Percentiles rank a stretch among this genome's conserved stretches.
These are phyloP conservation scores for Drosophila lowei DNA, from an alignment of 1,140 invertebrate genomes.

Conservation along the genomic window DNA sequence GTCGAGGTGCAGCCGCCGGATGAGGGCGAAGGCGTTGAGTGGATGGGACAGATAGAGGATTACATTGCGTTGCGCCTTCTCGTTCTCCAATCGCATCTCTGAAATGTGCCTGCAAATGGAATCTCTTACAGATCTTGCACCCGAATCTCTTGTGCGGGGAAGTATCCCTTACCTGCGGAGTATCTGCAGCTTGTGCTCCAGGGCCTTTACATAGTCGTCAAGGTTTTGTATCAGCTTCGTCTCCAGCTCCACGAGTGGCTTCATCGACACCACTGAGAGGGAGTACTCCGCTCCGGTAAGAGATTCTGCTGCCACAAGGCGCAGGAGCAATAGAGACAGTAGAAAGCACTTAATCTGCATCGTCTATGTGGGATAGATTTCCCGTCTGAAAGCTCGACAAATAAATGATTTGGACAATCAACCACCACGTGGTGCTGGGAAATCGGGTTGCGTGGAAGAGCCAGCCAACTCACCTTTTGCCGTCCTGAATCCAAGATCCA, in stretches of 20 bases:
- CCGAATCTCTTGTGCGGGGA: too few relatives aligned
- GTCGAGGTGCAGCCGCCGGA: slow-evolving; percentile 55
- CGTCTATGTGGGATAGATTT: too few relatives aligned
- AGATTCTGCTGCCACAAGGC: not conserved
- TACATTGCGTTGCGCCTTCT: slow-evolving; percentile 88
- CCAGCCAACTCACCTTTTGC: too few relatives aligned
- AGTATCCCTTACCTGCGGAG: slow-evolving; percentile 37
- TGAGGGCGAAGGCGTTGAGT: slow-evolving; percentile 49
- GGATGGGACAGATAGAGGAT: slow-evolving; percentile 73
- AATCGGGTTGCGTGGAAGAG: too few relatives aligned
- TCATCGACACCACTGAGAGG: slow-evolving; percentile 93
- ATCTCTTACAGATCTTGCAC: too few relatives aligned
- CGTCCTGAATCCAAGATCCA: too few relatives aligned
- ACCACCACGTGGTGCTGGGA: too few relatives aligned
- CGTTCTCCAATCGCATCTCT: slow-evolving; percentile 87
- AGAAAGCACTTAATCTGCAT: too few relatives aligned
- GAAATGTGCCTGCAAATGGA: slow-evolving; percentile 13
- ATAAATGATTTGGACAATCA: too few relatives aligned
- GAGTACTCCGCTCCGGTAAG: slow-evolving; percentile 5
- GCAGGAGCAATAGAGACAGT: not conserved
- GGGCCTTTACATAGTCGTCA: slow-evolving; percentile 88
- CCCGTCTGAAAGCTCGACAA: too few relatives aligned
- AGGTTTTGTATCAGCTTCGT: slow-evolving; percentile 91
- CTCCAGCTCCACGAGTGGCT: slow-evolving; percentile 93
- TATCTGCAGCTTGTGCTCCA: slow-evolving; percentile 43